Evolutionary conservation across 2,888 invertebrate species (phyloP).

Genomic region (Agriopis leucophaearia): DNA sequence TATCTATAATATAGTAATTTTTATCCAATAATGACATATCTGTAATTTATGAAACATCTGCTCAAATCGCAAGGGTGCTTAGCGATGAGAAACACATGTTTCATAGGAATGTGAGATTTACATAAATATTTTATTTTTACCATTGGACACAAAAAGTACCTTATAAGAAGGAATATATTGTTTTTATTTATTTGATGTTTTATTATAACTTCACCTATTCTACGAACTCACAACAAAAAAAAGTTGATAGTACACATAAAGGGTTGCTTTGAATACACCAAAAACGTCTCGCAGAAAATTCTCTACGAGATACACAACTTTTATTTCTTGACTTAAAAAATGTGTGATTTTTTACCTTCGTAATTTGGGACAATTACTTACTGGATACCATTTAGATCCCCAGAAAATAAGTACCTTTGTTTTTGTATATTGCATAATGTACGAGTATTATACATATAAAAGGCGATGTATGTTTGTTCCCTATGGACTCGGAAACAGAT

Average conservation of each 20-base stretch:
- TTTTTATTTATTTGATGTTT: conserved; percentile 62
- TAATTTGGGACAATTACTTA: no score
- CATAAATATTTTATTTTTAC: conserved; percentile 25
- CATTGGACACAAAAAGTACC: conserved; percentile 32
- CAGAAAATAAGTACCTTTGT: no score
- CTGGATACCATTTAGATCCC: no score
- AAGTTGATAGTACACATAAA: background rate
- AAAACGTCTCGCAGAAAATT: no score
- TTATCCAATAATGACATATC: conserved; percentile 1
- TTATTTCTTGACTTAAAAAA: no score
- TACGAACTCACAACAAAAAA: background rate
- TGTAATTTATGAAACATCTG: conserved; percentile 59
- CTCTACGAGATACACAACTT: no score
- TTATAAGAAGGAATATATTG: conserved; percentile 77
- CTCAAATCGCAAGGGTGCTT: conserved; percentile 71
- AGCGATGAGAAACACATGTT: conserved; percentile 68
- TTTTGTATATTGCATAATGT: no score
- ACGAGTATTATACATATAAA: no score
- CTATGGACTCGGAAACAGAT: no score
- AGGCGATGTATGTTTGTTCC: no score
- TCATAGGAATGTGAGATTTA: conserved; percentile 48
- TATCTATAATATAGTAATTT: background rate
- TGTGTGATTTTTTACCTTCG: no score
- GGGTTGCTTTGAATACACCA: no score
- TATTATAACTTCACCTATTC: conserved; percentile 9